Base-by-base conservation (phyloP, 1,140 invertebrate genomes). In the Spodoptera litura region DNA sequence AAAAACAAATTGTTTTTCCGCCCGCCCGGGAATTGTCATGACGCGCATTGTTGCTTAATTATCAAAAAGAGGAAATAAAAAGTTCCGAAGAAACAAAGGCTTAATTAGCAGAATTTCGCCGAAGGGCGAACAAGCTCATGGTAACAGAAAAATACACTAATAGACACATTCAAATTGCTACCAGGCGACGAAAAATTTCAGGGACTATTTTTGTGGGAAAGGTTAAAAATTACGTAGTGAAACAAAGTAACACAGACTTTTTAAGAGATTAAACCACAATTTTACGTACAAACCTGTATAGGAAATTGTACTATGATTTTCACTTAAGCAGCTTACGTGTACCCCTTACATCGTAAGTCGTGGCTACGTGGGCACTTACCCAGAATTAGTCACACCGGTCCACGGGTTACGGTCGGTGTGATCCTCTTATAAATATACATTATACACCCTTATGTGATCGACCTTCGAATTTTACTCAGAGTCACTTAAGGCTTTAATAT, bases 301-400 rank as follows among this genome's bases (percentile, higher is more conserved):
- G 70, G 72, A 78, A 75, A 81, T 71, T 73, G 79, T 81, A 72
- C 73, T 75, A 75, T 75, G 73, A 68, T 78, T 78, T 81, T 77
- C 76, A 75, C 72, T 78, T 83, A 71, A 80, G 73, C 77, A 68
- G 62, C 73, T 75, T 75, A 75, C 58, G 55, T 25, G 72, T 75
- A 75, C 73, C 73, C 73, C 49, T 72, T 35, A 62, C 59, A 64
- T 75, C 73, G 80, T 77, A 78, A 75, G 66, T 68, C 62, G 78
- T 72, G 77, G 58, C 76, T 82, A 84, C 83, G 83, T 84, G 81
- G 78, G 81, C 83, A 84, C 81, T 84, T 84, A 81, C 76, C 78
- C 64, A 76, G 82, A 84, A 84, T 82, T 82, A 82, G 78, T 79
- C 70, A 74, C 78, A 79, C 75, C 71, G 68, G 59, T 75, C 78